Base-by-base conservation (phyloP, 2,797 vertebrate species). In the Amphiprion clarkii region DNA sequence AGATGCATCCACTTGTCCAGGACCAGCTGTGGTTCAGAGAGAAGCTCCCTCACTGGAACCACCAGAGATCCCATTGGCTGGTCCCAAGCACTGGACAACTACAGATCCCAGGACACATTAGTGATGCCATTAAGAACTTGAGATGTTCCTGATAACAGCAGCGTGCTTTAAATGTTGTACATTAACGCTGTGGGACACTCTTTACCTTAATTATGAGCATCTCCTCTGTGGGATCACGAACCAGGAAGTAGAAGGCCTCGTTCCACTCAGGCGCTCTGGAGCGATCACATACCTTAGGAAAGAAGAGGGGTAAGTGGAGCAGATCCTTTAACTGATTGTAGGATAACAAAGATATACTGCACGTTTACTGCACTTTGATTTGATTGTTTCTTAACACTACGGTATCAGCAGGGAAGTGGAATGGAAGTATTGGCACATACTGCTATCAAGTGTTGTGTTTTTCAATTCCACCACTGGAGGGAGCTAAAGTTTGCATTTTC, bases 171-270 rank as follows among this genome's bases (percentile, higher is more conserved):
- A 5, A 25, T 33, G 12, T 5, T 49, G 4, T 10, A 36, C 23
- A n/a, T 31, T 49, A 52, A 16, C 16, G 33, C 1, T 6, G 2
- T 61, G 48, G 70, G n/a, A 59, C 12, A 33, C 6, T 53, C 9
- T 67, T 71, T 81, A 98, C 97, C 95, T 97, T 97, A 27, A 98
- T 51, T 56, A 97, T 94, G 83, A 99, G 94, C 39, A 90, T 95
- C 79, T 98, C 97, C 1, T 84, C 59, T 1, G 62, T 87, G 1
- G 97, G 97, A 75, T 95, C 89, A 55, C 72, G 94, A 79, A 98
- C 82, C 64, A 95, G 87, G 86, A 98, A 98, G 88, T 90, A 84
- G 81, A 97, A 96, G 0, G 80, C 87, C 86, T 98, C 96, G 0
- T 94, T 93, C 97, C 97, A 99, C 63, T 95, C 55, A 5, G 97